Base-by-base conservation (phyloP, 1,140 invertebrate genomes). In the Theocolax elegans region DNA sequence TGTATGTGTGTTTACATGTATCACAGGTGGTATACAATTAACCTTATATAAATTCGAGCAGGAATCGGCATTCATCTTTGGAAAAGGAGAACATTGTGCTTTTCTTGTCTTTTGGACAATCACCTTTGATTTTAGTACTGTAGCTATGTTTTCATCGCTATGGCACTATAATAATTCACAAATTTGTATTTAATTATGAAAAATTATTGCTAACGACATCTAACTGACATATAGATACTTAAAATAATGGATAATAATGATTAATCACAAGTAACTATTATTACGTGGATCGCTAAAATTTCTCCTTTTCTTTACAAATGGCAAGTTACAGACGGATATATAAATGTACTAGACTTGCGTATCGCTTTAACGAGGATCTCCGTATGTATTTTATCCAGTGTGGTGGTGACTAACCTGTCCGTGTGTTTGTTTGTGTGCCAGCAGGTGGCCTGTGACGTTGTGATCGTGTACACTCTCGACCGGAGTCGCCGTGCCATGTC, bases 341-440 rank as follows among this genome's bases (percentile, higher is more conserved):
- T 58, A 58, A 15, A 44, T 51, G 44, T 59, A 68, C 7, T 64
- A 64, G 64, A 51, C 67, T 70, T 64, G 60, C 48, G 68, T 21
- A 58, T 67, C 42, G 15, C 29, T 66, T 71, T 65, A 71, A 66
- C 69, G 69, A 71, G 69, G 69, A 71, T 59, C 31, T 44, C 15
- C 69, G n/a, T 71, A 59, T 66, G 60, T 66, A 65, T 59, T 66
- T 71, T 67, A 71, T 77, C 75, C 76, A 78, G 83, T 85, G 85
- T 85, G 82, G 81, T 85, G 81, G 84, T 86, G 84, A 86, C 85
- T 86, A 86, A 86, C 85, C 76, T 85, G 82, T 85, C 80, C 78
- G 84, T 84, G 83, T 86, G 83, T 86, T 86, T 86, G 82, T 86
- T 86, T 86, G 83, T 86, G 83, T 86, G 84, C 83, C 83, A 86